Evolutionary conservation across 2,113 vertebrate species (phyloP).

Genomic region (Orthonyx spaldingii): DNA sequence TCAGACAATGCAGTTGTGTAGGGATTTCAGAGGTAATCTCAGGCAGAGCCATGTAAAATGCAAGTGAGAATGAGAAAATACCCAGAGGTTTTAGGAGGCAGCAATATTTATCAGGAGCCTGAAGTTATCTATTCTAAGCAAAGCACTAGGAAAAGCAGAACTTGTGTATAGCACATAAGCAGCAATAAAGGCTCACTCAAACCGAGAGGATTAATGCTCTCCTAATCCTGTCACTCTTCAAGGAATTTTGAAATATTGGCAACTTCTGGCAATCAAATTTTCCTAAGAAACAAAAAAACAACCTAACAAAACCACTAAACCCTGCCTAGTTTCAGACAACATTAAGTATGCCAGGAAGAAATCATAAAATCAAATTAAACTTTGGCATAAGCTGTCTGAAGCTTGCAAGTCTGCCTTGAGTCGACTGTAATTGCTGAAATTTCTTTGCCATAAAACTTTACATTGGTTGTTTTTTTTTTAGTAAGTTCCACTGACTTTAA

Average conservation of each 20-base stretch:
- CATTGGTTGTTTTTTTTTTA: neutral
- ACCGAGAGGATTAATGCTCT: neutral
- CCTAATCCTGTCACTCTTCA: neutral
- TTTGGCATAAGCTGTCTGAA: neutral
- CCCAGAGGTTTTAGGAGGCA: neutral
- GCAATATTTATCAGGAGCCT: neutral
- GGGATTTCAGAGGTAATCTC: constrained; percentile 18
- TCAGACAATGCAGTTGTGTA: neutral
- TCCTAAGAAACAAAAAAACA: neutral
- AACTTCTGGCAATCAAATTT: neutral
- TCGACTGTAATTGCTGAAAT: neutral
- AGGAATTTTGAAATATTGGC: constrained; percentile 6
- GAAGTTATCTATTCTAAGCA: neutral
- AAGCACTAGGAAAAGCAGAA: neutral
- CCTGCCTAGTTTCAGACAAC: neutral
- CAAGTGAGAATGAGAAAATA: constrained; percentile 1
- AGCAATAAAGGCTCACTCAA: constrained; percentile 6
- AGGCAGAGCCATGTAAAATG: neutral
- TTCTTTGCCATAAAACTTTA: neutral
- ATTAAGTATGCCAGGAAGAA: neutral
- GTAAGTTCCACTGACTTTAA: neutral
- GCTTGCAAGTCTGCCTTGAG: neutral
- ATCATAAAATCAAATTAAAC: constrained; percentile 8
- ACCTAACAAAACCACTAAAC: neutral
- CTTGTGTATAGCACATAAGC: neutral